Evolutionary conservation across 2,888 invertebrate species (phyloP).

Genomic region (Drosophila ezoana): DNA sequence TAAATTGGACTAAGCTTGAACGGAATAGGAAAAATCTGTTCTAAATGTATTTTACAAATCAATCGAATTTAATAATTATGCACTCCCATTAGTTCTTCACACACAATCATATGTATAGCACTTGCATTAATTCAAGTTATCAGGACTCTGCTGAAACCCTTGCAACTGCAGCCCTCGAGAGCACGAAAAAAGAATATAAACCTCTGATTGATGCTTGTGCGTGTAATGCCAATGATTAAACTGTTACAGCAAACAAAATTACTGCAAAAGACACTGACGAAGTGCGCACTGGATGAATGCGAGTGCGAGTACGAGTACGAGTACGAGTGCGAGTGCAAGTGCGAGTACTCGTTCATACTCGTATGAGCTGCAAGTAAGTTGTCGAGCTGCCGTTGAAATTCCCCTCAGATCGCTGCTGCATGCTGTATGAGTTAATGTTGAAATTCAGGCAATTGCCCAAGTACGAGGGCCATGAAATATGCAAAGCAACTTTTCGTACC

Average conservation of each 20-base stretch:
- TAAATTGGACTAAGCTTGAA: too few relatives aligned
- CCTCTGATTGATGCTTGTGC: conserved; percentile 22
- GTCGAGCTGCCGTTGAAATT: conserved; percentile 38
- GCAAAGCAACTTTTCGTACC: conserved; percentile 67
- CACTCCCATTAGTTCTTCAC: too few relatives aligned
- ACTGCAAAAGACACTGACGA: conserved; percentile 72
- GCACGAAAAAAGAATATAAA: background rate
- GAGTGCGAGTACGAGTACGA: background rate
- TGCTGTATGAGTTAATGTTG: conserved; percentile 64
- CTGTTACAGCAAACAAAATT: conserved; percentile 73
- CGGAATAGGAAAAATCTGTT: too few relatives aligned
- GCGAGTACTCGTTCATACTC: conserved; percentile 24
- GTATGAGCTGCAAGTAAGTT: conserved; percentile 16
- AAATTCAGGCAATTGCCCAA: conserved; percentile 61
- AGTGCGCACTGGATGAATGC: conserved; percentile 50
- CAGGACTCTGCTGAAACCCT: background rate
- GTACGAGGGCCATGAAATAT: conserved; percentile 65
- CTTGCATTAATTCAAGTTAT: background rate
- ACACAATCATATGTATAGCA: too few relatives aligned
- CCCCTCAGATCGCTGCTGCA: conserved; percentile 47
- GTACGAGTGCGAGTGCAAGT: background rate
- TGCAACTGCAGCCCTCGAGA: background rate
- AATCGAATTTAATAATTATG: too few relatives aligned
- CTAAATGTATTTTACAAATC: too few relatives aligned
- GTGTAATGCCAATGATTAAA: conserved; percentile 74